Base-by-base conservation (phyloP, 1,140 invertebrate genomes). In the Drosophila teissieri region DNA sequence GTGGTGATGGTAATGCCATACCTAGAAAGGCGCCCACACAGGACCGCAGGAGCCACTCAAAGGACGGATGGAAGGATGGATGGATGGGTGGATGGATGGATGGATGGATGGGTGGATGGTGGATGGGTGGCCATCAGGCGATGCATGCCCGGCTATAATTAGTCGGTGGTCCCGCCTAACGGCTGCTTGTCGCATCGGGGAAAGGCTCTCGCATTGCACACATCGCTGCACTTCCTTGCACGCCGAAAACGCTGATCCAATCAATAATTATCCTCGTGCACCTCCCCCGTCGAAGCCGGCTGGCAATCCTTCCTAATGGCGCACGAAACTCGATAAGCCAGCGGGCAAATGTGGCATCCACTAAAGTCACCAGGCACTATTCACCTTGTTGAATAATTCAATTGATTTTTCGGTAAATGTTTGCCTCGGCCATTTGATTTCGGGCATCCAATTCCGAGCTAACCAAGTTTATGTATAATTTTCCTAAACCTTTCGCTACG, bases 211-310 rank as follows among this genome's bases (percentile, higher is more conserved):
- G 34, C 34, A 36, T 22, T 39, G 27, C 64, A 67, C 44, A 36
- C 60, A 37, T 65, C 34, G 36, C n/a, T 40, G 36, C 36, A 36
- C 44, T 39, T 51, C 4, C 34, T 36, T 24, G 14, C 44, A 27
- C 31, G n/a, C 15, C 56, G 34, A 45, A 61, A 36, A 46, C 11
- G 11, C 11, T 34, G 36, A 65, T 65, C 61, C 17, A 70, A 70
- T 70, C 67, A 70, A 70, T 70, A 70, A 56, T 55, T 69, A 56
- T 69, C 51, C 15, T 27, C 42, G 55, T 67, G 40, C 63, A 69
- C 37, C 17, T n/a, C 7, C 24, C 12, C 1, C 31, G 49, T 14
- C 10, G 15, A 31, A 17, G 48, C 15, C 44, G 0, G 4, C 31
- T 19, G 42, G 15, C 19, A n/a, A n/a, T n/a, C 15, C 11, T 4